Percentiles rank a stretch among this genome's conserved stretches.
These are phyloP conservation scores for Ochotona curzoniae DNA, from an alignment of 2,113 vertebrate species.

Conservation along the genomic window DNA sequence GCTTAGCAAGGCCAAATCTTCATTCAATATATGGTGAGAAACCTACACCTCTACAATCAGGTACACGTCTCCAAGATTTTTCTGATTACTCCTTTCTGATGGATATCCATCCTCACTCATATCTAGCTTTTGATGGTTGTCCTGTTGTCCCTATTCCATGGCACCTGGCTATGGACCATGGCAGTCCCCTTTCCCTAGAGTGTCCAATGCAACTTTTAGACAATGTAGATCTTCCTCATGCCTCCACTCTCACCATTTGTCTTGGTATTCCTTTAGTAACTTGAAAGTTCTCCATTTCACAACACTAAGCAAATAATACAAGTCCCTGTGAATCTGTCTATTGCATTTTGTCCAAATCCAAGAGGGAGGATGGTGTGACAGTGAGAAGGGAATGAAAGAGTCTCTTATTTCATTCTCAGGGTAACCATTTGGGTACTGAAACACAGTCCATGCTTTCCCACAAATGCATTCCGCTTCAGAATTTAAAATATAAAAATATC, in stretches of 20 bases:
- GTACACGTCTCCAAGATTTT: neutral
- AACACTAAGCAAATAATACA: neutral
- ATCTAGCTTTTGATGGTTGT: neutral
- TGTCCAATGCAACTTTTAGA: neutral
- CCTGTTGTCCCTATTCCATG: neutral
- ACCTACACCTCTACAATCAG: neutral
- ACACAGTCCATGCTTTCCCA: neutral
- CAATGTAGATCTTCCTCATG: neutral
- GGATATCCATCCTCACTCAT: neutral
- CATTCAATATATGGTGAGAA: too few species aligned
- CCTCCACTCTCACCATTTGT: neutral
- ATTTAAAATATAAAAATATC: constrained; percentile 47
- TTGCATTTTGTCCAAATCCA: neutral
- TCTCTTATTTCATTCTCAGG: neutral
- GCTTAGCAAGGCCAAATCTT: neutral
- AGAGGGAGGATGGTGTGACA: neutral
- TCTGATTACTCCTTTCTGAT: neutral
- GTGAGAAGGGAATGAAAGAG: neutral
- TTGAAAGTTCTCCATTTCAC: neutral
- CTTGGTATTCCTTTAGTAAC: constrained; percentile 1
- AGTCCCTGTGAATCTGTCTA: neutral
- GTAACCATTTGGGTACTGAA: neutral
- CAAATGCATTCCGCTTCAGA: neutral
- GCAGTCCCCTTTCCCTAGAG: neutral
- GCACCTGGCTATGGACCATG: neutral